Conservation (phyloP, 2,797 vertebrate species). For the Hyperoplus immaculatus region DNA sequence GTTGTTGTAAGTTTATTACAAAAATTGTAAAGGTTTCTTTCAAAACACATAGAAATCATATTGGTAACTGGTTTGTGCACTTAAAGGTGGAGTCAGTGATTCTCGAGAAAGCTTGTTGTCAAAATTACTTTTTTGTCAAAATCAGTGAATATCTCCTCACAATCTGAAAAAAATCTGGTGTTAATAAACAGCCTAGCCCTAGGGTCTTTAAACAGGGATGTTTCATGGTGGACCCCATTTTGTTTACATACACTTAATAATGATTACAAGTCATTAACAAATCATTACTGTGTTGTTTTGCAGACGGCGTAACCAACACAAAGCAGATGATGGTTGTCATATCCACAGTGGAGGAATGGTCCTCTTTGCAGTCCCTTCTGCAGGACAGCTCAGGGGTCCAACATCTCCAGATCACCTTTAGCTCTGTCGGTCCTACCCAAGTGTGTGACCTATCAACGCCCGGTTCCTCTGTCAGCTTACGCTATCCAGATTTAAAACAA, state of each 20-base stretch:
- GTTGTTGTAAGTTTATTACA: background rate
- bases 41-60: background rate
- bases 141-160: too few species aligned
- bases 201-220: too few species aligned
- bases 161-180: too few species aligned
- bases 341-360: slow-evolving; percentile 51
- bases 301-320: slow-evolving; percentile 16
- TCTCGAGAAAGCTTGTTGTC: too few species aligned
- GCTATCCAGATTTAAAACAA: slow-evolving; percentile 41
- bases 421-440: slow-evolving; percentile 34
- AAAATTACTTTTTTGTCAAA: too few species aligned
- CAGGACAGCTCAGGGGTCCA: slow-evolving; percentile 17
- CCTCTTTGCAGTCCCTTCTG: slow-evolving; percentile 42
- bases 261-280: background rate
- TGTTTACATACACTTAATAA: too few species aligned
- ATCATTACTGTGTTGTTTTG: slow-evolving; percentile 12
- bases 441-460: slow-evolving; percentile 44
- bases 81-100: too few species aligned
- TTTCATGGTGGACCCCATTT: too few species aligned
- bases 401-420: slow-evolving; percentile 12
- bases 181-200: too few species aligned
- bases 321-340: slow-evolving; percentile 51
- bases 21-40: background rate
- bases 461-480: slow-evolving; percentile 30
- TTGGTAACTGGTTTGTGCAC: background rate